Percentiles rank a stretch among this genome's conserved stretches.
phyloP scores from a whole-genome alignment of 2,113 vertebrate genomes.

The Corythoichthys haematopterus region DNA sequence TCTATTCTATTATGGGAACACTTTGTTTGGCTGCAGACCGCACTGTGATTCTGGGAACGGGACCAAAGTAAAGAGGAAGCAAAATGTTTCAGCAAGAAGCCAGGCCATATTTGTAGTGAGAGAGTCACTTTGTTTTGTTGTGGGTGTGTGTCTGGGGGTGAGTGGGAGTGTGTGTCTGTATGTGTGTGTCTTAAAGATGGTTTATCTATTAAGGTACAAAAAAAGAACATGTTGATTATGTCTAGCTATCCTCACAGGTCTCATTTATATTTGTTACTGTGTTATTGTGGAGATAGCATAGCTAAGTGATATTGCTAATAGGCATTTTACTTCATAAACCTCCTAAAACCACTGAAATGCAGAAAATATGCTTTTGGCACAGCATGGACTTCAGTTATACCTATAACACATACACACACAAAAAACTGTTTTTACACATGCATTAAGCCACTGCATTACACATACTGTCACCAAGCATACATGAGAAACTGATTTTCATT shows the following conservation, averaged over 20 bases:
- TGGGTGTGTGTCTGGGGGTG: too few species aligned
- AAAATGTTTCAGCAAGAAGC: conserved; percentile 16
- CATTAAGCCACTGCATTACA: too few species aligned
- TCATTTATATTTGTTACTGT: background rate
- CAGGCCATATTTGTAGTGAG: conserved; percentile 40
- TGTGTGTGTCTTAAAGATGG: background rate
- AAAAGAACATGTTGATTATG: conserved; percentile 8
- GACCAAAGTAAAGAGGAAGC: conserved; percentile 45
- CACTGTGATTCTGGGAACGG: conserved; percentile 33
- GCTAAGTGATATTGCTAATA: background rate
- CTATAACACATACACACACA: too few species aligned
- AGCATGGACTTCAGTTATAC: too few species aligned
- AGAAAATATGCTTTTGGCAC: too few species aligned
- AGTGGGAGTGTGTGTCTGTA: too few species aligned
- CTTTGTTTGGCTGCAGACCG: conserved; percentile 26
- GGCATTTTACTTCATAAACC: background rate
- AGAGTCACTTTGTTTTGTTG: conserved; percentile 4
- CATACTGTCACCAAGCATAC: too few species aligned
- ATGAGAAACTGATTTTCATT: too few species aligned
- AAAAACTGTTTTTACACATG: too few species aligned
- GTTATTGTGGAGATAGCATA: too few species aligned
- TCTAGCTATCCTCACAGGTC: background rate
- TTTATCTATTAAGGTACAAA: conserved; percentile 18
- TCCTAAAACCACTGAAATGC: too few species aligned
- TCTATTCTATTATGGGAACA: conserved; percentile 9